Base-by-base conservation (phyloP, 2,888 invertebrate genomes). In the Serrognathus titanus region DNA sequence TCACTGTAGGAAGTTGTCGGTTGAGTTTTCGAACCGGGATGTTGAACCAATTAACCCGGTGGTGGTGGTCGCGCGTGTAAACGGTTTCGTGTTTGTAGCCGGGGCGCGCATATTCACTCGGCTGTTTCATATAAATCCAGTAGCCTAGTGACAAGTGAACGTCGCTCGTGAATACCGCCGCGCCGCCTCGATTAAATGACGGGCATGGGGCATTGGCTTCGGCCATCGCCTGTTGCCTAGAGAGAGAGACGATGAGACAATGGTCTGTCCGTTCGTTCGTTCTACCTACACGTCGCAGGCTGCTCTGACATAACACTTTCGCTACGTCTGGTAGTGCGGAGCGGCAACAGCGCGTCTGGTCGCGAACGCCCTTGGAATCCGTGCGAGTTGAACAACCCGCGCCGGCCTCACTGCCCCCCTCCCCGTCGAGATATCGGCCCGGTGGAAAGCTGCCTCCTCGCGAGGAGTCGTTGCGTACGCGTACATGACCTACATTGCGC, bases 321-420 rank as follows among this genome's bases (percentile, higher is more conserved):
- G 24, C 40, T 24, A 20, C 31, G 4, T 40, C 9, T 31, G 35
- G 39, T 24, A 24, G 20, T 35, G 40, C 43, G 24, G 12, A 20
- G 52, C 46, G 36, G 64, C 64, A 64, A 64, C 64, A 51, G 47
- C 54, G 64, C 62, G 64, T 64, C 64, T 64, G 62, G 64, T 49
- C 56, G 59, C 63, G 60, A 62, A 63, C 63, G 64, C 63, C 64
- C 64, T 64, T 64, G 64, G 64, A 64, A 63, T 64, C 63, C 60
- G 59, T 58, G 62, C 62, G 43, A 62, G 64, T 64, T 64, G 63
- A 64, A 64, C 60, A 64, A 64, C 64, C 64, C 60, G 60, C 55
- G 48, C 52, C 53, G 56, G 56, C 56, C 56, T 56, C 56, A 51
- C 51, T 41, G 43, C 41, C 43, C 35, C 48, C 35, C 48, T 48